A percentile compares a stretch with the other conserved stretches of the same genome.
Evolutionary conservation across 2,888 invertebrate species (phyloP).

Genomic region (Poecilobothrus nobilitatus): DNA sequence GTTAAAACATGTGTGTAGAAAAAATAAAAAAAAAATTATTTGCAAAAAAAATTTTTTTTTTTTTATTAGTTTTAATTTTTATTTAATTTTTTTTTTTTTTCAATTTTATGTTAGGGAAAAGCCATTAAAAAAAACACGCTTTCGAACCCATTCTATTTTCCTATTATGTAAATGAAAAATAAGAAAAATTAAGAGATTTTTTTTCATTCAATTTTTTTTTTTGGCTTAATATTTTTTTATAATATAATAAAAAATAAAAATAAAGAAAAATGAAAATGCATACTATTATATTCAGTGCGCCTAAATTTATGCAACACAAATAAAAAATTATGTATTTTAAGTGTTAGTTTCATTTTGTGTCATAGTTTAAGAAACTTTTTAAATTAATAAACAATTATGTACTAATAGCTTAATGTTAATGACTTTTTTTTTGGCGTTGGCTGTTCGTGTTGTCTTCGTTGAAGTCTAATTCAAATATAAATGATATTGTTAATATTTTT

Average conservation of each 20-base stretch:
- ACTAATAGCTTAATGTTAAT: too few species aligned
- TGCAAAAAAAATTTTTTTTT: constrained; percentile 2
- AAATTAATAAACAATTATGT: too few species aligned
- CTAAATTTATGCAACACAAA: neutral
- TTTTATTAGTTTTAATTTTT: neutral
- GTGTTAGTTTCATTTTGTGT: too few species aligned
- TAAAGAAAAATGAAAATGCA: neutral
- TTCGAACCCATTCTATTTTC: neutral
- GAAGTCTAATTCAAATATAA: too few species aligned
- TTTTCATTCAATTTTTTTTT: neutral
- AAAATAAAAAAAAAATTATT: neutral
- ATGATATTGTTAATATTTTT: too few species aligned
- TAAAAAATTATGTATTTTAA: neutral
- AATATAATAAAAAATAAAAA: neutral
- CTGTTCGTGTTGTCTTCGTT: too few species aligned
- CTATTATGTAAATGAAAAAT: neutral
- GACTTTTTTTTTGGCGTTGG: too few species aligned
- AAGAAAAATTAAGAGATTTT: neutral
- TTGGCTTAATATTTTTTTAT: neutral
- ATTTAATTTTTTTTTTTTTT: neutral
- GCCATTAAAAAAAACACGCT: too few species aligned
- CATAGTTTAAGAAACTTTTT: too few species aligned
- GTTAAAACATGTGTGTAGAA: too few species aligned
- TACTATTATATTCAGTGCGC: neutral
- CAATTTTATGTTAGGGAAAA: neutral